A percentile compares a stretch with the other conserved stretches of the same genome.
Evolutionary conservation across 2,113 vertebrate genomes (phyloP).

Genomic region (human (Homo sapiens)): GRCh38 chr12:30548501-30549000

Average conservation of each 20-base stretch:
- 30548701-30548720: background rate
- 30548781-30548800: background rate
- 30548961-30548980: background rate
- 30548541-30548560: background rate
- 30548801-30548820: background rate
- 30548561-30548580: background rate
- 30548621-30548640: background rate
- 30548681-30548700: background rate
- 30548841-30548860: background rate
- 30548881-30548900: background rate
- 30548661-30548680: background rate
- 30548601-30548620: background rate
- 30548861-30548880: background rate
- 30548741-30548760: background rate
- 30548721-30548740: background rate
- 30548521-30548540: background rate
- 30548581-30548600: background rate
- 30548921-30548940: background rate
- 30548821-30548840: background rate
- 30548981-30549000: background rate
- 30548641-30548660: background rate
- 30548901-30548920: background rate
- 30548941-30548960: background rate
- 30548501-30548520: background rate
- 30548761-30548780: background rate